These are phyloP conservation scores for Erebia aethiops DNA, from an alignment of 2,888 invertebrate genomes.

Conservation along the genomic window DNA sequence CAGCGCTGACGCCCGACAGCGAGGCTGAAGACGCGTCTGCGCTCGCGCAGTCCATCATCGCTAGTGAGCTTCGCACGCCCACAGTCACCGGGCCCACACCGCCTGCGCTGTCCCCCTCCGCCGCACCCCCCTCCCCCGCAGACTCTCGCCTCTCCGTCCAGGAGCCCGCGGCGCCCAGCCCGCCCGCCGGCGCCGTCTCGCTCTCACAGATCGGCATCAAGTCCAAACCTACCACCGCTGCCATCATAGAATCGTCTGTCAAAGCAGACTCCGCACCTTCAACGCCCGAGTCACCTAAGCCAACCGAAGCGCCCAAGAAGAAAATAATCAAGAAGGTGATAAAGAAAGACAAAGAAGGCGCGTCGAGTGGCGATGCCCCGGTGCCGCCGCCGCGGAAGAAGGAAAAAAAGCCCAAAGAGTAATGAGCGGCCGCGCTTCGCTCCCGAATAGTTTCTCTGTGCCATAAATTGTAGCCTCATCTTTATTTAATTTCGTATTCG, in stretches of 20 bases:
- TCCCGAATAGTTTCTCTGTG: conserved; percentile 72
- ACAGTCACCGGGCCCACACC: conserved; percentile 61
- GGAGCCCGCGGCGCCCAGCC: conserved; percentile 72
- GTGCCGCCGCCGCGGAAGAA: conserved; percentile 82
- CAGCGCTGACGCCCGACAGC: conserved; percentile 78
- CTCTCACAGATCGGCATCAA: conserved; percentile 78
- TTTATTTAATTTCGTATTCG: conserved; percentile 69
- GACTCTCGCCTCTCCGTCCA: conserved; percentile 61
- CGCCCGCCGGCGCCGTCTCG: conserved; percentile 77
- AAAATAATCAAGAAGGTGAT: conserved; percentile 77
- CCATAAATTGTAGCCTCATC: conserved; percentile 71
- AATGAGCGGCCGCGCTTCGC: conserved; percentile 65
- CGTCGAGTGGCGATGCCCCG: conserved; percentile 64
- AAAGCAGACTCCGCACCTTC: conserved; percentile 48
- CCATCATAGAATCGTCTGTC: conserved; percentile 71
- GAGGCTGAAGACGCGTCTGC: conserved; percentile 78
- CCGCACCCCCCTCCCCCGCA: conserved; percentile 44
- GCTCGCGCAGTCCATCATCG: conserved; percentile 77
- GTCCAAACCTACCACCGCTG: conserved; percentile 65
- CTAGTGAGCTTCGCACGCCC: conserved; percentile 70
- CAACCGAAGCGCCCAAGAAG: conserved; percentile 63
- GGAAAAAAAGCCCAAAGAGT: conserved; percentile 82
- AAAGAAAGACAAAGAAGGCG: conserved; percentile 79
- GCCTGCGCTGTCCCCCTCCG: conserved; percentile 49
- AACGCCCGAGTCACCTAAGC: conserved; percentile 42